Evolutionary conservation across 2,113 vertebrate species (phyloP), one percentile per base, ranked within the genome.

Genomic region (Psilopsiagon aymara): DNA sequence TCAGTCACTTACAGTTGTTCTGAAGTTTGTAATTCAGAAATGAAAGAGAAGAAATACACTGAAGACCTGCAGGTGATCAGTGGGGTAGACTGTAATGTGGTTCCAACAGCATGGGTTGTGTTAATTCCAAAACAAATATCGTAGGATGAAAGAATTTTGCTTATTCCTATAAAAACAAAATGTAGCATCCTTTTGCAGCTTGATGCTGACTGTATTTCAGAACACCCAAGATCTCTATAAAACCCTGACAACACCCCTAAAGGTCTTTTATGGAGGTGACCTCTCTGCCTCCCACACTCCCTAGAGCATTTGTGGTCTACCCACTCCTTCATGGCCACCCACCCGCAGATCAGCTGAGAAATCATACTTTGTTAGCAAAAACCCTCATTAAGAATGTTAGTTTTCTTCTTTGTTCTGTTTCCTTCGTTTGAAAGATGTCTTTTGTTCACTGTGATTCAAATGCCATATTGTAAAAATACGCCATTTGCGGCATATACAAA

Each of bases 321-420:
- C 63, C 44, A 44, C 82, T 90, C 27, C 5, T 93, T 43, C 85
- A 2, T 8, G 95, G 79, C 96, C 95, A 96, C 94, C 95, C 95
- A 96, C 90, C 85, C 8, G 2, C 92, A 92, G 52, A 86, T 96
- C 94, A 96, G 95, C 94, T 96, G 93, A 90, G 94, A 88, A 97
- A 96, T 96, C 94, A 93, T 44, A 41, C 90, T 68, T 24, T 23
- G 75, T 6, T 76, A 44, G 63, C 71, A 64, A 82, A 52, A 90
- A 49, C 62, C 53, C 73, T 35, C 57, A 63, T 39, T 71, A 49
- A 53, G 37, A 64, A 64, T 77, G 57, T 81, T 95, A 24, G 90
- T 94, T 74, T 77, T 96, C 78, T 86, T 90, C 85, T 86, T 91
- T 86, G 87, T 80, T 83, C 90, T 70, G 47, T 46, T 43, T 31